These are phyloP conservation scores for Hyperoplus immaculatus DNA, from an alignment of 2,797 vertebrate species.

Conservation along the genomic window DNA sequence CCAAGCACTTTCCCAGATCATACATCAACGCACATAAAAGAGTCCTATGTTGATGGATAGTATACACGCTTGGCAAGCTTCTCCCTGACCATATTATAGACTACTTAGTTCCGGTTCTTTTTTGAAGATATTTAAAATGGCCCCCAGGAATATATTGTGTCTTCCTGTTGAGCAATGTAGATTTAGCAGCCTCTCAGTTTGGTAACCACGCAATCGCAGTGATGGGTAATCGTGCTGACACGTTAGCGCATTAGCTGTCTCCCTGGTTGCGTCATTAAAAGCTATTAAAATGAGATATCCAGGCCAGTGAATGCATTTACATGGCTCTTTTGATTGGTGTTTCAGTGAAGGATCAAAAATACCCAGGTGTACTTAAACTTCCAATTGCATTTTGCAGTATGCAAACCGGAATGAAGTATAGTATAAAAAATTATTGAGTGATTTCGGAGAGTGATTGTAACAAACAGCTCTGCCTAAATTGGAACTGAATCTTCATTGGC, in stretches of 20 bases:
- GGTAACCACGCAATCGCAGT: conserved; percentile 27
- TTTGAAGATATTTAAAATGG: conserved; percentile 2
- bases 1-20: conserved; percentile 17
- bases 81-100: too few relatives aligned
- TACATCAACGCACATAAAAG: conserved; percentile 3
- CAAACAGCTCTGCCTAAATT: too few relatives aligned
- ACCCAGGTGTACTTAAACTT: too few relatives aligned
- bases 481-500: too few relatives aligned
- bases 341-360: too few relatives aligned
- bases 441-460: too few relatives aligned
- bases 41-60: conserved; percentile 15
- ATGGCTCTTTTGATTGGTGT: too few relatives aligned
- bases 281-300: neutral
- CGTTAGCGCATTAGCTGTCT: conserved; percentile 30
- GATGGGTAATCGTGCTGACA: conserved; percentile 50
- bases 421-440: too few relatives aligned
- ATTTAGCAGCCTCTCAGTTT: conserved; percentile 59
- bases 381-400: too few relatives aligned
- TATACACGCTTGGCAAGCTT: neutral
- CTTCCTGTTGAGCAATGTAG: conserved; percentile 43
- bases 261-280: conserved; percentile 50
- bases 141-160: conserved; percentile 35
- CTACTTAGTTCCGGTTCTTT: neutral
- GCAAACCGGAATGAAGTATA: too few relatives aligned
- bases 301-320: neutral